phyloP scores from a whole-genome alignment of 1,140 invertebrate genomes.

The Cardiocondyla obscurior region DNA sequence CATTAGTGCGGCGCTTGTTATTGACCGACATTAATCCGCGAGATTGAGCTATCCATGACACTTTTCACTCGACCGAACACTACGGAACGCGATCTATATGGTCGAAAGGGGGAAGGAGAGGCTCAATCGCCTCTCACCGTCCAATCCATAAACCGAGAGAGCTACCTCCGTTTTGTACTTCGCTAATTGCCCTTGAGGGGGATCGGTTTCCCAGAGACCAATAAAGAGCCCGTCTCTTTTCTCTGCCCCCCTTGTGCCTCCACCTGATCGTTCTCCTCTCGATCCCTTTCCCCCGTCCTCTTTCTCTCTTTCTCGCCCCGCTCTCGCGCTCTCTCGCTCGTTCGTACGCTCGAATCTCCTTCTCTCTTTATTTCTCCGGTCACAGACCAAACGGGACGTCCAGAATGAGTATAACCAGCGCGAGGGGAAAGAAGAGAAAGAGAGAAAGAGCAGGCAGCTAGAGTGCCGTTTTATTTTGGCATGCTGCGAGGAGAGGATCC shows the following conservation, averaged over 20 bases:
- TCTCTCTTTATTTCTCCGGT: conserved; percentile 5
- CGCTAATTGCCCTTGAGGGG: conserved; percentile 74
- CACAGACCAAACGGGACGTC: conserved; percentile 46
- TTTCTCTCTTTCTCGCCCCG: background rate
- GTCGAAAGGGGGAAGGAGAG: background rate
- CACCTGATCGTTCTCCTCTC: conserved; percentile 6
- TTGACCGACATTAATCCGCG: conserved; percentile 57
- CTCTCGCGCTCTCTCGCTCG: background rate
- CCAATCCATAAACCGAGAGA: conserved; percentile 70
- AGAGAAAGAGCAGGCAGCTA: conserved; percentile 50
- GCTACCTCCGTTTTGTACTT: conserved; percentile 67
- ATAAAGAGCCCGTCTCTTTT: conserved; percentile 66
- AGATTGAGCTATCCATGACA: conserved; percentile 68
- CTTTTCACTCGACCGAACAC: conserved; percentile 51
- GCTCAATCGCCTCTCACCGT: conserved; percentile 62
- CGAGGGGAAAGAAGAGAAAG: background rate
- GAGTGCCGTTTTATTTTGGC: conserved; percentile 79
- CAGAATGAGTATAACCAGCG: conserved; percentile 17
- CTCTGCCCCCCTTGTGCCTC: conserved; percentile 10
- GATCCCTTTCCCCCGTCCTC: background rate
- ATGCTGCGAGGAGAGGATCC: conserved; percentile 69
- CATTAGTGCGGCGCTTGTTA: conserved; percentile 44
- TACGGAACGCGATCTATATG: conserved; percentile 46
- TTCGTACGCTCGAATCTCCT: background rate
- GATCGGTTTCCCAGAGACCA: conserved; percentile 68